Base-by-base conservation (phyloP, 2,797 vertebrate genomes). In the Microchirus variegatus region DNA sequence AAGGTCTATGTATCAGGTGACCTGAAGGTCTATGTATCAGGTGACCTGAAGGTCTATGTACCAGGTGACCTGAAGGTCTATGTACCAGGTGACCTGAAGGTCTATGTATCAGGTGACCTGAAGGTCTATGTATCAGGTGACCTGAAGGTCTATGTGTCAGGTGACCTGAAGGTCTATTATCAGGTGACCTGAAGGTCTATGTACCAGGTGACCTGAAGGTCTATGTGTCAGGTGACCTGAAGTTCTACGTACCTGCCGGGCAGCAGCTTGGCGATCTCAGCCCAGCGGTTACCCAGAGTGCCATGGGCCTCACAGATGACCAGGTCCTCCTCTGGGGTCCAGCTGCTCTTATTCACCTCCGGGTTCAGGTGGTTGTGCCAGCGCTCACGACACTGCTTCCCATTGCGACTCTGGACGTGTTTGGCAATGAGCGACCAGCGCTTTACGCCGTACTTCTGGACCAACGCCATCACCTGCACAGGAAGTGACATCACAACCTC, bases 311-410 rank as follows among this genome's bases (percentile, higher is more conserved):
- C 94, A 82, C 95, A 97, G 89, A 99, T 96, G 89, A 97, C 86
- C 80, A 89, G 91, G 89, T 99, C 97, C 90, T 99, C 97, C 83
- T 97, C 95, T 83, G 94, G 93, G 4, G 96, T 98, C 97, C 97
- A 99, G 84, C 93, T 91, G 70, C 95, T 96, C 94, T 99, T 99
- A 91, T 96, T 98, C 87, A 99, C 96, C 76, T 92, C 87, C 36
- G 97, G 97, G 92, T 97, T 96, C 81, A 99, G 92, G 87, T 99
- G 97, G 90, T 99, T 99, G 92, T 98, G 96, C 97, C 97, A 99
- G 83, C 97, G 96, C 88, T 99, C 97, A 52, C 97, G 94, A 82
- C 97, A 98, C 89, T 99, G 97, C 81, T 99, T 99, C 77, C 97
- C 97, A 56, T 97, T 98, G 44, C 97, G 94, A 61, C 95, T 97